Conservation (phyloP, 2,797 vertebrate species). For the Helostoma temminkii region DNA sequence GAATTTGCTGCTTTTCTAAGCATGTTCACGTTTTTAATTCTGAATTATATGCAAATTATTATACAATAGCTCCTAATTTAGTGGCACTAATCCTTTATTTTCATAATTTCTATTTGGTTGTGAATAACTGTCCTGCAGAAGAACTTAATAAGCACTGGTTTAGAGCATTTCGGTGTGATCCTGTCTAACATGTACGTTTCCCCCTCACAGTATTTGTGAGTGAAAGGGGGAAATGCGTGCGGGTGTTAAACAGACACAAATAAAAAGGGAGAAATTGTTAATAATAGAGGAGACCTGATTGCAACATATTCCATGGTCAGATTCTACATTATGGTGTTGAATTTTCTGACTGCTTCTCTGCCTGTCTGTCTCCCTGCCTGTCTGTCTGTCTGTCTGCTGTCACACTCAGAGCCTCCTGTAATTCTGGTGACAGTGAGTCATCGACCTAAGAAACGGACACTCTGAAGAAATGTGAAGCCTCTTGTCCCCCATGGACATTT, state of each 20-base stretch:
- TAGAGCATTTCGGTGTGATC: conserved; percentile 40
- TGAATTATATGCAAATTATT: too few species aligned
- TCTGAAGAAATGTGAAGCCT: conserved; percentile 60
- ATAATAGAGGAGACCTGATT: conserved; percentile 46
- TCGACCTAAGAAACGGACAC: conserved; percentile 27
- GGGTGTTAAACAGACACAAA: conserved; percentile 15
- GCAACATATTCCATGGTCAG: conserved; percentile 44
- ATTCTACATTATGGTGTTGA: conserved; percentile 69
- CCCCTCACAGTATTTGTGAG: conserved; percentile 17
- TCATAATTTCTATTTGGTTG: neutral
- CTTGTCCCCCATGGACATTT: conserved; percentile 1
- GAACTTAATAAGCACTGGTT: conserved; percentile 10
- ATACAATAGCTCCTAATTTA: neutral
- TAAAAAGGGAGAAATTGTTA: conserved; percentile 17
- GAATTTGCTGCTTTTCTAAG: neutral
- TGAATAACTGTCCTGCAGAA: neutral
- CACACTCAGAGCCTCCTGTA: conserved; percentile 49
- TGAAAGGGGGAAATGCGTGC: too few species aligned
- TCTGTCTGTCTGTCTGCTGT: conserved; percentile 27
- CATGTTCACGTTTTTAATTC: too few species aligned
- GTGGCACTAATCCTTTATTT: neutral
- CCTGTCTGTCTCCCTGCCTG: conserved; percentile 5
- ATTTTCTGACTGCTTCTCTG: conserved; percentile 42
- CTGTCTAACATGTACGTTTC: conserved; percentile 14
- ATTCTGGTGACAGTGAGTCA: conserved; percentile 69